Conservation (phyloP, 2,797 vertebrate genomes). For the Eptatretus atami region DNA sequence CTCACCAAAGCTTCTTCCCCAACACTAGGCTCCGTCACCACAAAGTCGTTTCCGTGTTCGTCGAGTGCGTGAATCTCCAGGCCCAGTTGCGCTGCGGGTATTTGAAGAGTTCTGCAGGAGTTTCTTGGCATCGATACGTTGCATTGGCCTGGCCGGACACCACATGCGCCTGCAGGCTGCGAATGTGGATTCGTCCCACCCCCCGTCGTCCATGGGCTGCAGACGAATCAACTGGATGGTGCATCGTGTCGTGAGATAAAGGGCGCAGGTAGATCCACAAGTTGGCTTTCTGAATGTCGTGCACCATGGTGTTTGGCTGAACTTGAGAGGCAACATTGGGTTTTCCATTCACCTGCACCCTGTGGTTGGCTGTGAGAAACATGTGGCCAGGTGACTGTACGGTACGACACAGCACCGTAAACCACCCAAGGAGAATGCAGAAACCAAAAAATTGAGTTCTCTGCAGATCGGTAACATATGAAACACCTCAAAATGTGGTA, state of each 20-base stretch:
- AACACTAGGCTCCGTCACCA: constrained; percentile 40
- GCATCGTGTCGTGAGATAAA: constrained; percentile 40
- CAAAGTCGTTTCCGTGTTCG: constrained; percentile 44
- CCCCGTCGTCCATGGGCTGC: constrained; percentile 44
- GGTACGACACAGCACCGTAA: neutral
- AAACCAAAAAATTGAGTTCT: neutral
- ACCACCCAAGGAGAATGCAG: neutral
- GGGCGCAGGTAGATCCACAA: constrained; percentile 74
- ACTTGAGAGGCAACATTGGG: constrained; percentile 82
- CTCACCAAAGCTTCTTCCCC: constrained; percentile 84
- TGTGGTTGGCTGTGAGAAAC: constrained; percentile 29
- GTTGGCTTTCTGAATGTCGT: constrained; percentile 53
- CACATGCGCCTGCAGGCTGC: constrained; percentile 79
- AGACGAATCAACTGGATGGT: constrained; percentile 86
- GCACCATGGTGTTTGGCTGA: constrained; percentile 52
- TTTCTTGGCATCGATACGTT: constrained; percentile 89
- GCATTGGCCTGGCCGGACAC: constrained; percentile 53
- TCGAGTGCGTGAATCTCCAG: constrained; percentile 88
- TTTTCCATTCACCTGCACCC: constrained; percentile 35
- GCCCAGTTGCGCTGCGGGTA: constrained; percentile 93
- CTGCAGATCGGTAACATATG: constrained; percentile 1
- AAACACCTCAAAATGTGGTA: neutral
- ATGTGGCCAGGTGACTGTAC: constrained; percentile 2
- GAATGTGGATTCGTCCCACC: constrained; percentile 47
- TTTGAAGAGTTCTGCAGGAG: constrained; percentile 69